Percentiles rank a stretch among this genome's conserved stretches.
These are phyloP conservation scores for Melanotaenia duboulayi DNA, from an alignment of 2,113 vertebrate genomes.

Conservation along the genomic window DNA sequence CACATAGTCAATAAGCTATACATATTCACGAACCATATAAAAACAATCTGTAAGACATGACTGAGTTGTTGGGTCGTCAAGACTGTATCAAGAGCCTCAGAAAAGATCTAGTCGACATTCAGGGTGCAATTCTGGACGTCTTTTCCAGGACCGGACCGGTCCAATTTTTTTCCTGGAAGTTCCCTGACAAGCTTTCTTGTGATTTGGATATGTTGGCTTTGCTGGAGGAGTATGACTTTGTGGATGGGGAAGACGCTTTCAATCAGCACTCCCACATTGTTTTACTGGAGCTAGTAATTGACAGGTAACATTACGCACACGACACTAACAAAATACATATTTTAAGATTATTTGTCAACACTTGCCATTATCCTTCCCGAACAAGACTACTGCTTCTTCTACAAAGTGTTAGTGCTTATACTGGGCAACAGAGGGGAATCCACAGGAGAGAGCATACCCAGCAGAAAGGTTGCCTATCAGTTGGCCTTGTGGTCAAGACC, in stretches of 20 bases:
- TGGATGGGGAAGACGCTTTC: slow-evolving; percentile 84
- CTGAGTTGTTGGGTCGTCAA: slow-evolving; percentile 82
- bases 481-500: slow-evolving; percentile 86
- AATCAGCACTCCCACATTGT: slow-evolving; percentile 90
- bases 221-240: slow-evolving; percentile 87
- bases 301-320: slow-evolving; percentile 85
- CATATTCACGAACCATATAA: not conserved
- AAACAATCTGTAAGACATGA: slow-evolving; percentile 64
- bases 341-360: not conserved
- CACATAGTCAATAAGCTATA: slow-evolving; percentile 47
- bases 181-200: slow-evolving; percentile 88
- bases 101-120: slow-evolving; percentile 91
- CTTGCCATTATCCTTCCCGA: not conserved
- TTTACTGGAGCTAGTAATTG: slow-evolving; percentile 91
- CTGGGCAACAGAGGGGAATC: slow-evolving; percentile 71
- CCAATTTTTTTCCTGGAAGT: slow-evolving; percentile 92
- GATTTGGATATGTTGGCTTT: slow-evolving; percentile 88
- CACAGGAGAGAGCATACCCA: slow-evolving; percentile 20
- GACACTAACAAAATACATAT: not conserved
- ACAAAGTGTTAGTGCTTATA: slow-evolving; percentile 87
- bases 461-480: slow-evolving; percentile 81
- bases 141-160: slow-evolving; percentile 87
- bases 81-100: slow-evolving; percentile 90
- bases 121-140: slow-evolving; percentile 87
- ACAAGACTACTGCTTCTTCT: slow-evolving; percentile 90